A percentile compares a stretch with the other conserved stretches of the same genome.
Evolutionary conservation across 2,888 invertebrate genomes (phyloP).

Genomic region (Ormyrus rosae): DNA sequence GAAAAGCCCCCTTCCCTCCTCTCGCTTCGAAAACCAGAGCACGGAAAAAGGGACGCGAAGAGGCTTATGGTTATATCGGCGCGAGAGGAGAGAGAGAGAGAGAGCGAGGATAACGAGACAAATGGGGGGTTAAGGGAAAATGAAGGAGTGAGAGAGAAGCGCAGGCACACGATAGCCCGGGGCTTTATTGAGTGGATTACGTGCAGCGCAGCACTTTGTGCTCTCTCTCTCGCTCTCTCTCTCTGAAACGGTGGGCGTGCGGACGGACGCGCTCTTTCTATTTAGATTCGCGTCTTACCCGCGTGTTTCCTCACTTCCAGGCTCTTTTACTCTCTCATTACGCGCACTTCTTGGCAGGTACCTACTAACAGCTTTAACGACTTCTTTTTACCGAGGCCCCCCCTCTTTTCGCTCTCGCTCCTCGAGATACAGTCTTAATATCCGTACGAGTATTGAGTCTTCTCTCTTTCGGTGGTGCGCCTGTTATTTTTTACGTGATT

Average conservation of each 20-base stretch:
- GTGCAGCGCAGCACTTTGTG: not conserved
- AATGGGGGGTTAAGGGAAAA: too few relatives aligned
- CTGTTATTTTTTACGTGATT: too few relatives aligned
- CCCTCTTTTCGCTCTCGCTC: too few relatives aligned
- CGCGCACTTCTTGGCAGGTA: not conserved
- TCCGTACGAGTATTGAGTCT: too few relatives aligned
- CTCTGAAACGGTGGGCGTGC: slow-evolving; percentile 22
- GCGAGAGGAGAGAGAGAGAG: not conserved
- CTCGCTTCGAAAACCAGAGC: not conserved
- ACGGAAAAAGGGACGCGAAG: not conserved
- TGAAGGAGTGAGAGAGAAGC: slow-evolving; percentile 1
- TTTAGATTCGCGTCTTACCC: slow-evolving; percentile 31
- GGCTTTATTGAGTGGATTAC: slow-evolving; percentile 12
- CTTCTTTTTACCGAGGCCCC: not conserved
- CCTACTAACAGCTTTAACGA: slow-evolving; percentile 6
- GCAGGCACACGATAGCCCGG: slow-evolving; percentile 34
- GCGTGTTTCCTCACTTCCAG: not conserved
- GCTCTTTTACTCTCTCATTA: slow-evolving; percentile 19
- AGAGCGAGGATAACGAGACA: not conserved
- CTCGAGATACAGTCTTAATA: too few relatives aligned
- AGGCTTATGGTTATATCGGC: not conserved
- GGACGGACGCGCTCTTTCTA: slow-evolving; percentile 11
- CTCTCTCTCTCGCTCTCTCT: not conserved
- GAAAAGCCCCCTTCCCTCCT: too few relatives aligned
- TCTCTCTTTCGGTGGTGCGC: too few relatives aligned